These are phyloP conservation scores for human (Homo sapiens) DNA, from an alignment of 2,113 vertebrate species.

Conservation along the genomic window DNA sequence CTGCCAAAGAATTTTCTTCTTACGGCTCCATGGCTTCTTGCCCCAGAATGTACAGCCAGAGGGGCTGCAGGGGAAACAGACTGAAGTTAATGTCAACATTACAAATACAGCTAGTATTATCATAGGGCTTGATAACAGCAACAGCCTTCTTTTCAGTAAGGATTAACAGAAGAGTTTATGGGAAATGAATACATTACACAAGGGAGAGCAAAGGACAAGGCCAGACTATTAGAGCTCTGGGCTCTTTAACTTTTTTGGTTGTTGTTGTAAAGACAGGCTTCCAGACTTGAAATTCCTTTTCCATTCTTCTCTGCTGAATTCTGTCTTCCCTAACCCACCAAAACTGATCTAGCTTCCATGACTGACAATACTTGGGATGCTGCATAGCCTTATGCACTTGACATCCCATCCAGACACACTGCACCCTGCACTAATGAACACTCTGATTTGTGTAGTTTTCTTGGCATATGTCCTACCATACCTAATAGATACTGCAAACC, in stretches of 20 bases:
- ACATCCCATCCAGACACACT: background rate
- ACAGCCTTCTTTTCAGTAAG: constrained; percentile 34
- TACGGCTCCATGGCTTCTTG: constrained; percentile 99
- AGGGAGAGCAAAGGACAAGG: constrained; percentile 34
- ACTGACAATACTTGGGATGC: background rate
- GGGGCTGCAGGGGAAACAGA: constrained; percentile 85
- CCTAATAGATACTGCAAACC: background rate
- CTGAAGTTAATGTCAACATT: constrained; percentile 32
- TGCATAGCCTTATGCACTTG: background rate
- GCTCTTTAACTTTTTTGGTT: background rate
- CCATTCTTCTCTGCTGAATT: background rate
- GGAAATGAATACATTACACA: constrained; percentile 26
- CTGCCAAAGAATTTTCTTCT: constrained; percentile 99
- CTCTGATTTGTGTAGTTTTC: background rate
- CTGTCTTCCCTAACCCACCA: background rate
- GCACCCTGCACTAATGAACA: background rate
- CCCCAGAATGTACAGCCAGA: constrained; percentile 99
- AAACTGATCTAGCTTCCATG: background rate
- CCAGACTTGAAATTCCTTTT: background rate
- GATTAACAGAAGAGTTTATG: background rate
- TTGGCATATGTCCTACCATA: background rate
- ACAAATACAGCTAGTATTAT: constrained; percentile 36
- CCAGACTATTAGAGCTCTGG: background rate
- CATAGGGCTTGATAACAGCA: constrained; percentile 9
- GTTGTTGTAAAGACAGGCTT: constrained; percentile 18